These are phyloP conservation scores for Napeogenes inachia DNA, from an alignment of 2,888 invertebrate genomes.

Conservation along the genomic window DNA sequence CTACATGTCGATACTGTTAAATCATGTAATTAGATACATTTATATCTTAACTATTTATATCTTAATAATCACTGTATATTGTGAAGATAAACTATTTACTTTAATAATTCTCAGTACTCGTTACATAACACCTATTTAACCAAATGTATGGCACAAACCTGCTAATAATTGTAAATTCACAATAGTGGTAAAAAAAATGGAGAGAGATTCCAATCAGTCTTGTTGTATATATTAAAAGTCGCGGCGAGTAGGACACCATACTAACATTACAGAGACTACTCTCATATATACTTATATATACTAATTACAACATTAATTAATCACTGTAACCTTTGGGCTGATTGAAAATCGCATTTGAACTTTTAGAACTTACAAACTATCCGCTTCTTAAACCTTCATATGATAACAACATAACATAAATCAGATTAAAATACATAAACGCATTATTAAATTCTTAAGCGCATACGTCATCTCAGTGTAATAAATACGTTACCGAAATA, in stretches of 20 bases:
- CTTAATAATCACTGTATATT: too few relatives aligned
- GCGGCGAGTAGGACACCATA: not conserved
- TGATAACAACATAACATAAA: not conserved
- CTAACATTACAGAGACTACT: constrained; percentile 1
- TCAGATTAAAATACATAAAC: not conserved
- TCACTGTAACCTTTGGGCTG: constrained; percentile 34
- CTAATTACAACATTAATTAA: constrained; percentile 18
- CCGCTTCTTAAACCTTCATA: constrained; percentile 20
- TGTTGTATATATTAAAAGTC: constrained; percentile 18
- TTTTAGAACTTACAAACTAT: constrained; percentile 39
- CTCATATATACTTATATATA: constrained; percentile 17
- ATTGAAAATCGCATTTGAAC: constrained; percentile 48
- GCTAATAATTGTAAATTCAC: constrained; percentile 42
- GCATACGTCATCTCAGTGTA: not conserved
- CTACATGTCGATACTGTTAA: too few relatives aligned
- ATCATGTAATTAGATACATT: too few relatives aligned
- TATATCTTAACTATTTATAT: too few relatives aligned
- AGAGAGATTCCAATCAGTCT: constrained; percentile 36
- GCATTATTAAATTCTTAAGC: not conserved
- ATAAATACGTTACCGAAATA: not conserved
- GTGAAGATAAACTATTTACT: too few relatives aligned
- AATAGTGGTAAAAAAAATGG: constrained; percentile 51
- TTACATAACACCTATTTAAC: not conserved
- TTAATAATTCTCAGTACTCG: too few relatives aligned
- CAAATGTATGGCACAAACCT: not conserved